A percentile compares a stretch with the other conserved stretches of the same genome.
These are phyloP conservation scores for Hyppa rectilinea DNA, from an alignment of 2,888 invertebrate species.

Conservation along the genomic window DNA sequence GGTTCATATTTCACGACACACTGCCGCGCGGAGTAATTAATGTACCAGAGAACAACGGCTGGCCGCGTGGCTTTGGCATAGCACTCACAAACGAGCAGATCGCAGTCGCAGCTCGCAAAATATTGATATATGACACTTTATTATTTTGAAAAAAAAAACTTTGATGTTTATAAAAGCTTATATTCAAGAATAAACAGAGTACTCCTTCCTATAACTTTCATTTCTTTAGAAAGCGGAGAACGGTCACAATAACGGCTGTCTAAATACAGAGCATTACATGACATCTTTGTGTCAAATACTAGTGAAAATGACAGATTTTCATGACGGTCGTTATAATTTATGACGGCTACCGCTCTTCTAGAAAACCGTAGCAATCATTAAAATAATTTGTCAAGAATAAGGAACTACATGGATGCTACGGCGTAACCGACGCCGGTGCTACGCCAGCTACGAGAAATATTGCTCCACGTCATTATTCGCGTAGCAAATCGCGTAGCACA, in stretches of 20 bases:
- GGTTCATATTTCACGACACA: slow-evolving; percentile 86
- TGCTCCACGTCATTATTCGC: slow-evolving; percentile 9
- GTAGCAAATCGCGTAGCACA: not conserved
- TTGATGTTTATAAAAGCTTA: not conserved
- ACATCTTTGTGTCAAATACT: too few species aligned
- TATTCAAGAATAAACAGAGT: not conserved
- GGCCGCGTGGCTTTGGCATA: slow-evolving; percentile 72
- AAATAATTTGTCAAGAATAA: slow-evolving; percentile 37
- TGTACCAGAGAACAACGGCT: slow-evolving; percentile 76
- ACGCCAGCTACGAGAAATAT: slow-evolving; percentile 10
- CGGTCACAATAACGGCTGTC: too few species aligned
- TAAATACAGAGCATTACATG: too few species aligned
- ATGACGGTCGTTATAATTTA: too few species aligned
- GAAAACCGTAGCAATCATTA: too few species aligned
- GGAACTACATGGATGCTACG: slow-evolving; percentile 26
- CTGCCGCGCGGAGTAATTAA: slow-evolving; percentile 79
- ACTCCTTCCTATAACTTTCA: too few species aligned
- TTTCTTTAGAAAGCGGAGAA: too few species aligned
- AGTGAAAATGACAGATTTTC: too few species aligned
- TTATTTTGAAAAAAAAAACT: slow-evolving; percentile 27
- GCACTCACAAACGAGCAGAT: slow-evolving; percentile 62
- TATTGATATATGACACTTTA: slow-evolving; percentile 73
- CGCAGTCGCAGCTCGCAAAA: slow-evolving; percentile 70
- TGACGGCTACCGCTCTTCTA: too few species aligned
- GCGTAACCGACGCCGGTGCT: slow-evolving; percentile 25